These are phyloP conservation scores for Tautogolabrus adspersus DNA, from an alignment of 2,113 vertebrate species.

Conservation along the genomic window DNA sequence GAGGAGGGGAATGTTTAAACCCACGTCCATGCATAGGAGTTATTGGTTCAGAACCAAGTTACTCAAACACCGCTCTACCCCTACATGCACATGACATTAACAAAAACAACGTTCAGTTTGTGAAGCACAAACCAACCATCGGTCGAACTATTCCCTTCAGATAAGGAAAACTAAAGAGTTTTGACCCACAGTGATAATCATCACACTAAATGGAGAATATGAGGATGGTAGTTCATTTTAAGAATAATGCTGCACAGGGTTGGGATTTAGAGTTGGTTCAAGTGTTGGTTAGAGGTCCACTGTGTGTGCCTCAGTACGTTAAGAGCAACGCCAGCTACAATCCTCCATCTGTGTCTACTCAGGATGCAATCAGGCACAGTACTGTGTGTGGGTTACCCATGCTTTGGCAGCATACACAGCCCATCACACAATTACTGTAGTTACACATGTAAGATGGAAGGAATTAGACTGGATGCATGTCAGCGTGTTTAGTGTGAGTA, in stretches of 20 bases:
- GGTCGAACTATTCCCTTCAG: too few species aligned
- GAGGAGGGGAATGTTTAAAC: slow-evolving; percentile 25
- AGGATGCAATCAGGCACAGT: not conserved
- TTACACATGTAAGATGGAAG: not conserved
- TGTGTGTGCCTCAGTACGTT: too few species aligned
- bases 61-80: not conserved
- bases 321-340: not conserved
- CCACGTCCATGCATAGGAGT: not conserved
- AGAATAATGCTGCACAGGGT: not conserved
- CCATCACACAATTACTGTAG: not conserved
- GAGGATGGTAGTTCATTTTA: too few species aligned
- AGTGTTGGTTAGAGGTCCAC: not conserved
- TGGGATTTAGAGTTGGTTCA: not conserved
- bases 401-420: not conserved
- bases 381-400: not conserved
- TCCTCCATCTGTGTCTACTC: slow-evolving; percentile 5
- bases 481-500: too few species aligned
- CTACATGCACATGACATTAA: not conserved
- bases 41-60: not conserved
- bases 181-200: too few species aligned
- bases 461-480: not conserved
- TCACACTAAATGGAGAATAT: too few species aligned
- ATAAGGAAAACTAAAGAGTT: too few species aligned
- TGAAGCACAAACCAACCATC: too few species aligned
- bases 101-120: not conserved